phyloP scores from a whole-genome alignment of 2,113 vertebrate species.

The Synchiropus splendidus region DNA sequence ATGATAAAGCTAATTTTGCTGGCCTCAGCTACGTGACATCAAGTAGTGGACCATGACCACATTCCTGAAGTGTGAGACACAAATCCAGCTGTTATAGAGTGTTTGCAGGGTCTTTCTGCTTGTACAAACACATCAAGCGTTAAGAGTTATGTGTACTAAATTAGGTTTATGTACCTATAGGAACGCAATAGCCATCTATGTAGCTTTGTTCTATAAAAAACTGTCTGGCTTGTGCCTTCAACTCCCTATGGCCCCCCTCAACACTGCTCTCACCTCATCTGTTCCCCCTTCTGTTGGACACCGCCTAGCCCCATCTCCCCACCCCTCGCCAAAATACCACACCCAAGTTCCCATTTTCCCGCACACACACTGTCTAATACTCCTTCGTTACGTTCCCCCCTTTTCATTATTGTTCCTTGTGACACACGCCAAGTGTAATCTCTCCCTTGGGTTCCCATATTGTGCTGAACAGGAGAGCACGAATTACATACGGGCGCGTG shows the following conservation, averaged over 20 bases:
- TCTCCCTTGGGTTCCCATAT: constrained; percentile 28
- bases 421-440: constrained; percentile 42
- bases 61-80: constrained; percentile 61
- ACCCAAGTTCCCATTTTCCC: constrained; percentile 35
- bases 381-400: background rate
- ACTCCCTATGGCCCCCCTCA: constrained; percentile 30
- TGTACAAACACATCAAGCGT: constrained; percentile 10
- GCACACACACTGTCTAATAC: constrained; percentile 34
- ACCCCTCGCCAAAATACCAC: constrained; percentile 28
- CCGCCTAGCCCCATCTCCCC: constrained; percentile 42
- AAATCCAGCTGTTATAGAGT: constrained; percentile 30
- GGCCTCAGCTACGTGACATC: constrained; percentile 54
- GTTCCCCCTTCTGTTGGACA: constrained; percentile 56
- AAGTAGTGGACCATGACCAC: constrained; percentile 34
- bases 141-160: too few relatives aligned
- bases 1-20: constrained; percentile 5
- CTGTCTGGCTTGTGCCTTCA: constrained; percentile 23
- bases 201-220: constrained; percentile 20
- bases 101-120: constrained; percentile 16
- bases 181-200: background rate
- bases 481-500: constrained; percentile 21
- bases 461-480: constrained; percentile 21
- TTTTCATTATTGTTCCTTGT: constrained; percentile 34
- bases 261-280: constrained; percentile 48
- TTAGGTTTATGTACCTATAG: too few relatives aligned